Evolutionary conservation across 2,888 invertebrate genomes (phyloP).

Genomic region (Aspidapion aeneum): DNA sequence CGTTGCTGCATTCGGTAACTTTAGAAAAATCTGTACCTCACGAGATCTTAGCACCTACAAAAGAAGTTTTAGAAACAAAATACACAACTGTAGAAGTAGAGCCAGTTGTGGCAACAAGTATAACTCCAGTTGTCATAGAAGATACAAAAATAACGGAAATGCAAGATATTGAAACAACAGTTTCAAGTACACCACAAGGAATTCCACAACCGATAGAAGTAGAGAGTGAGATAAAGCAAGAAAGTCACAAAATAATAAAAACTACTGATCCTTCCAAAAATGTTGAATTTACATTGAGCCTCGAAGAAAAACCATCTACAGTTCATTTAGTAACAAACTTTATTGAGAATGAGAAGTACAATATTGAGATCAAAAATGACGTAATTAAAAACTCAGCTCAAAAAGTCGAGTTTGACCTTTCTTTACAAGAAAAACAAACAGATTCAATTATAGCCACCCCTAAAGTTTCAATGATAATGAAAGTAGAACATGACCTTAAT

Average conservation of each 20-base stretch:
- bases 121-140: background rate
- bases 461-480: constrained; percentile 38
- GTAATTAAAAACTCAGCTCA: constrained; percentile 36
- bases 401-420: constrained; percentile 41
- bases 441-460: constrained; percentile 42
- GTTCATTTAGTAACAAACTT: constrained; percentile 21
- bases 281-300: constrained; percentile 40
- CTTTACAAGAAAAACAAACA: constrained; percentile 48
- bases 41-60: background rate
- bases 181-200: background rate
- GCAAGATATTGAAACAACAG: background rate
- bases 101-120: background rate
- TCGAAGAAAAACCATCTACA: constrained; percentile 18
- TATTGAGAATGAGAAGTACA: constrained; percentile 25
- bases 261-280: constrained; percentile 38
- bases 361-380: constrained; percentile 16
- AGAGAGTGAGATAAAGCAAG: constrained; percentile 7
- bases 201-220: constrained; percentile 4
- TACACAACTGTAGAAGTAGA: background rate
- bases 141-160: background rate
- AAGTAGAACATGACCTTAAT: constrained; percentile 37
- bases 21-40: background rate
- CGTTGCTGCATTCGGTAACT: background rate
- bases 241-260: background rate
- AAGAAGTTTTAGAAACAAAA: background rate